Evolutionary conservation across 2,888 invertebrate species (phyloP).

Genomic region (Myopa tessellatipennis): DNA sequence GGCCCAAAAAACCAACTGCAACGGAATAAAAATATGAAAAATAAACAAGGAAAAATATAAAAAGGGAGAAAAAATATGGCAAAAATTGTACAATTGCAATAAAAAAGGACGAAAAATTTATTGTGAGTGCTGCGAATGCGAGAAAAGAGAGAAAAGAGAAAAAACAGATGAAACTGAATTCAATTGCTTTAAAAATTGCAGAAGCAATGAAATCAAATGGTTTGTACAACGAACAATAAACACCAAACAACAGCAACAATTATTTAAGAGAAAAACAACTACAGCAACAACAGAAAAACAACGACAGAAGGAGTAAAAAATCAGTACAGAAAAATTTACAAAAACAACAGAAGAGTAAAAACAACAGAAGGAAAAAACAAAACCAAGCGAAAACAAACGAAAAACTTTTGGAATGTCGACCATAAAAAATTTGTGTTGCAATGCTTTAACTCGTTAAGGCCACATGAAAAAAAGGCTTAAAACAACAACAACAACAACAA

Average conservation of each 20-base stretch:
- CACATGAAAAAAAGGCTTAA: no score
- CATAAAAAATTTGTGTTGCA: no score
- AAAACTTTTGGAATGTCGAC: background rate
- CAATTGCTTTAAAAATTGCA: constrained; percentile 17
- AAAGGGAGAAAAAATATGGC: background rate
- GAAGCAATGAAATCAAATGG: constrained; percentile 15
- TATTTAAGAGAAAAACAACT: background rate
- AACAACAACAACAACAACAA: no score
- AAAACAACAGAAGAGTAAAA: no score
- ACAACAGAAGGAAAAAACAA: background rate
- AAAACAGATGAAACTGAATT: background rate
- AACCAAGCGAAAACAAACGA: background rate
- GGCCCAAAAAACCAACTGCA: background rate
- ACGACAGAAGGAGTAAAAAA: background rate
- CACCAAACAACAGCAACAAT: background rate
- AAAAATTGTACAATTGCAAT: background rate
- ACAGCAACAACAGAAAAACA: background rate
- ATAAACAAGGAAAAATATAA: background rate
- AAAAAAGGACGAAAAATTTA: background rate
- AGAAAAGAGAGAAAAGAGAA: background rate
- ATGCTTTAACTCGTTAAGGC: no score
- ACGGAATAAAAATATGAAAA: background rate
- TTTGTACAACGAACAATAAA: constrained; percentile 4
- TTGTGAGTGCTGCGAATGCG: constrained; percentile 3
- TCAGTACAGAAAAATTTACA: background rate